Conservation (phyloP, 2,888 invertebrate genomes). For the Tetragnatha montana region DNA sequence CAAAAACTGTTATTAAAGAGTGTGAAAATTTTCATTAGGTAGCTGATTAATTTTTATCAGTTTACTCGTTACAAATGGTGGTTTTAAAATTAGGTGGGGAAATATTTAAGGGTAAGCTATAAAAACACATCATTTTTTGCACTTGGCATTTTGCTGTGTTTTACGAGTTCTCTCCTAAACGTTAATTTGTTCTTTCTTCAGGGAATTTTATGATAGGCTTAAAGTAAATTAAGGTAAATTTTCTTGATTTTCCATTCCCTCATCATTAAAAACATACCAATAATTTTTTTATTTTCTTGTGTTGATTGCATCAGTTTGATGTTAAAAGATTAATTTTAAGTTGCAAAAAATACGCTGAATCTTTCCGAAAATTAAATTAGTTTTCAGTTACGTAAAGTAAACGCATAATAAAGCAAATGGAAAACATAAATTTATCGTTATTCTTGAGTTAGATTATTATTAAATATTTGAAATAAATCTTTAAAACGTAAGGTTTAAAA, state of each 20-base stretch:
- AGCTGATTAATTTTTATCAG: slow-evolving; percentile 60
- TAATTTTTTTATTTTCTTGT: neutral
- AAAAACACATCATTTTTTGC: slow-evolving; percentile 35
- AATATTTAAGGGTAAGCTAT: slow-evolving; percentile 19
- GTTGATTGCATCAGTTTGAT: neutral
- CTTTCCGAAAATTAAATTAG: no score
- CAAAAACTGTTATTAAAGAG: slow-evolving; percentile 61
- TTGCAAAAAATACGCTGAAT: no score
- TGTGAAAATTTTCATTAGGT: slow-evolving; percentile 57
- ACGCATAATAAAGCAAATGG: no score
- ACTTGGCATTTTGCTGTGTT: slow-evolving; percentile 11
- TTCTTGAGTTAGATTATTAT: no score
- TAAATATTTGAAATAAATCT: no score
- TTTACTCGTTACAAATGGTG: slow-evolving; percentile 24
- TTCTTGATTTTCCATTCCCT: neutral
- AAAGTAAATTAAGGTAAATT: neutral
- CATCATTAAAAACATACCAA: neutral
- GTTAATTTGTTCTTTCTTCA: neutral
- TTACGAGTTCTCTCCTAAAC: neutral
- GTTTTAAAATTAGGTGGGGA: slow-evolving; percentile 37
- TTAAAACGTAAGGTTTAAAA: no score
- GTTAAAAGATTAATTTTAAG: neutral
- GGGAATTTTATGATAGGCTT: neutral
- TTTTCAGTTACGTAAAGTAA: no score
- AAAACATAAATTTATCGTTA: no score